A percentile compares a stretch with the other conserved stretches of the same genome.
phyloP scores from a whole-genome alignment of 2,888 invertebrate species.

The Sminthurides aquaticus region DNA sequence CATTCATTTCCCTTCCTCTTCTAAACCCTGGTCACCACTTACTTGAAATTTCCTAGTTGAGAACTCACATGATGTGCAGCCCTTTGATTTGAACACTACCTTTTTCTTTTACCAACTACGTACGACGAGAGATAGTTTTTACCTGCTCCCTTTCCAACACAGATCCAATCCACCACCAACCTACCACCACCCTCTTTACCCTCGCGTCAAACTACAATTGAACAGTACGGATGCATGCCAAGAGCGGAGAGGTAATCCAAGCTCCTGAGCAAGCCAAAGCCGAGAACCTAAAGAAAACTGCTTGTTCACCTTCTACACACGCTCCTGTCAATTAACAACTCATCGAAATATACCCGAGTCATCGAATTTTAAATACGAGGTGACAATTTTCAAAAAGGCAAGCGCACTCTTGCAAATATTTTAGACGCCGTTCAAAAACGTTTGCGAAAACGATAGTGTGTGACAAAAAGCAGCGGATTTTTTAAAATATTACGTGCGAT shows the following conservation, averaged over 20 bases:
- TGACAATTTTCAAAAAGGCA: too few species aligned
- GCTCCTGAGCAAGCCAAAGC: background rate
- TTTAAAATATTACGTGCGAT: too few species aligned
- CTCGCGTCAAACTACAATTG: background rate
- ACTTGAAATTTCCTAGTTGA: background rate
- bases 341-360: too few species aligned
- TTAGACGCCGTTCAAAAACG: too few species aligned
- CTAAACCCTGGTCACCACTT: background rate
- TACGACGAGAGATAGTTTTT: background rate
- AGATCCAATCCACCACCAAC: background rate
- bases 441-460: too few species aligned
- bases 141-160: background rate
- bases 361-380: too few species aligned
- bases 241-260: background rate
- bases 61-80: background rate
- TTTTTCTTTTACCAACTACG: background rate
- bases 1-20: background rate
- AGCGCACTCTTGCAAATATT: too few species aligned
- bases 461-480: too few species aligned
- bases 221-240: background rate
- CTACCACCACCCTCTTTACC: background rate
- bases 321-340: background rate
- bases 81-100: background rate
- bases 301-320: too few species aligned
- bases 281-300: too few species aligned